Evolutionary conservation across 2,888 invertebrate genomes (phyloP), one percentile per base, ranked within the genome.

Genomic region (Ornithoptera priamus): DNA sequence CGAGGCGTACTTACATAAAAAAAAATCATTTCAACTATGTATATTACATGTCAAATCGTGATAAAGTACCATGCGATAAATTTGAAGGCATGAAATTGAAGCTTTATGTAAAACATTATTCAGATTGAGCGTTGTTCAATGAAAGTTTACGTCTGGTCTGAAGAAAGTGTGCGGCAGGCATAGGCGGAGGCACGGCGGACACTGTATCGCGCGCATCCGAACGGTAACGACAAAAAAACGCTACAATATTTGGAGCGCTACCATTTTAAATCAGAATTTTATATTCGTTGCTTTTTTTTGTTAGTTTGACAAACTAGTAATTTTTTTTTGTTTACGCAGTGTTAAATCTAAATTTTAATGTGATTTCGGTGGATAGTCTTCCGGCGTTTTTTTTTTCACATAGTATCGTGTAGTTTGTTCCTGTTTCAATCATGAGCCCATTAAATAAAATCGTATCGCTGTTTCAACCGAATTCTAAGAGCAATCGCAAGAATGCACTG

Each of bases 391-490:
- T 30, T 24, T 5, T 53, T 60, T 22, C 22, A 58, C 58, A 39
- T 42, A 39, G 39, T 30, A 66, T 22, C 63, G 66, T 70, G 50
- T 58, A 36, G 30, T 36, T 64, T 62, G 12, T 60, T n/a, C 56
- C 20, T 58, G 50, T 66, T 56, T 58, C 59, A 70, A 84, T 77
- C 76, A 94, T 95, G 94, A 94, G 94, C 78, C 94, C 94, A 50
- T 83, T 95, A 60, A 93, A 94, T 76, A 93, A 93, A 81, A 90
- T 95, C 67, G 94, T 94, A 73, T 94, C 94, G 69, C 89, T 95
- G 74, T 94, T 95, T 81, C 94, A 94, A 84, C 83, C 89, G 65
- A 94, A 94, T 79, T 85, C 89, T 50, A 93, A 93, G 74, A 91
- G 86, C 75, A 93, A 88, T 78, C 84, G 86, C 42, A 88, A 85